phyloP scores from a whole-genome alignment of 2,888 invertebrate species.

The Dichetophora obliterata region DNA sequence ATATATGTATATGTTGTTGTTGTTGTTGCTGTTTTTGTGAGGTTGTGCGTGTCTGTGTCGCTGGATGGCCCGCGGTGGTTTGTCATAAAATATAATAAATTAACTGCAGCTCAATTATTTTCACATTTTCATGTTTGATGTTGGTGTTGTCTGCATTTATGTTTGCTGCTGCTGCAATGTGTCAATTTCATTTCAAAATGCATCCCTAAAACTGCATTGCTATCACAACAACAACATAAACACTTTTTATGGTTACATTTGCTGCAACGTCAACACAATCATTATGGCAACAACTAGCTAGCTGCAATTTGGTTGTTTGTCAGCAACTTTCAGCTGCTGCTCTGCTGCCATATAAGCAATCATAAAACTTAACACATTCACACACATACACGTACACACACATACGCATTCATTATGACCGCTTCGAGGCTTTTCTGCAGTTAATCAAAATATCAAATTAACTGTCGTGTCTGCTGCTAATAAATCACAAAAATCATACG shows the following conservation, averaged over 20 bases:
- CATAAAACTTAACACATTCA: not conserved
- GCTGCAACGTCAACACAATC: conserved; percentile 3
- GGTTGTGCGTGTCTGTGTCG: not conserved
- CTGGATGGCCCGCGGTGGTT: not conserved
- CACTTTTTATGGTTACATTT: not conserved
- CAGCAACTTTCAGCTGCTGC: not conserved
- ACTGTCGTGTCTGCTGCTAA: conserved; percentile 69
- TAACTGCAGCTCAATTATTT: conserved; percentile 35
- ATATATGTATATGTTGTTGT: not conserved
- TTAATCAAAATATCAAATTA: conserved; percentile 71
- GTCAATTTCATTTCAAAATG: conserved; percentile 28
- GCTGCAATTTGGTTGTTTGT: not conserved
- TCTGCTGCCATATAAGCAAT: not conserved
- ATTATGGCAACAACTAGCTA: not conserved
- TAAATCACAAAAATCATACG: conserved; percentile 63
- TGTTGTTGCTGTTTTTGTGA: not conserved
- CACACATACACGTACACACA: conserved; percentile 41
- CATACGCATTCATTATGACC: conserved; percentile 17
- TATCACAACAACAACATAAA: not conserved
- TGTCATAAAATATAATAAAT: conserved; percentile 37
- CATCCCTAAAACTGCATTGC: not conserved
- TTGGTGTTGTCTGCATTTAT: not conserved
- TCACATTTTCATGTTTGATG: conserved; percentile 25
- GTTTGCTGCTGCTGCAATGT: conserved; percentile 13
- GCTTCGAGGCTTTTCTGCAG: conserved; percentile 59